Conservation (phyloP, 2,888 invertebrate genomes). For the Meteorus cinctellus region DNA sequence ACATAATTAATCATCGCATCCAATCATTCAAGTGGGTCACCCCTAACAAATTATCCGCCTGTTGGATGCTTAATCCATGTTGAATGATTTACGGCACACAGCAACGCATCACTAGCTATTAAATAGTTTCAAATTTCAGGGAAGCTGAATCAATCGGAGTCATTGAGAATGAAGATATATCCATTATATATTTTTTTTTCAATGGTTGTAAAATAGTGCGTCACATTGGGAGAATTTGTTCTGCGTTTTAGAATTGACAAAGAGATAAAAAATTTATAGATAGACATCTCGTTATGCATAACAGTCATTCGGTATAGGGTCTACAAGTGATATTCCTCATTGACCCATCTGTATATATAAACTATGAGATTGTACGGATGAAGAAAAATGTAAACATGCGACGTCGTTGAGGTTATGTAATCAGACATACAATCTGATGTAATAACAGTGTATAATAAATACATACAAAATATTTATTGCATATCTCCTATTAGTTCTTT, state of each 20-base stretch:
- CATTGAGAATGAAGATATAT: neutral
- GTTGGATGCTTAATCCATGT: neutral
- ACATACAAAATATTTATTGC: conserved; percentile 27
- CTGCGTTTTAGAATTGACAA: neutral
- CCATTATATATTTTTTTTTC: neutral
- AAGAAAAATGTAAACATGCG: conserved; percentile 37
- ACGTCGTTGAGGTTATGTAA: conserved; percentile 38
- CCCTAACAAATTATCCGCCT: neutral
- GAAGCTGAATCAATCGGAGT: neutral
- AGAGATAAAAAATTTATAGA: conserved; percentile 15
- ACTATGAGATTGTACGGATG: conserved; percentile 41
- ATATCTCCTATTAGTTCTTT: neutral
- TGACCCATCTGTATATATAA: conserved; percentile 50
- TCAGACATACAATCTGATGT: neutral
- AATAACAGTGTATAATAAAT: conserved; percentile 47
- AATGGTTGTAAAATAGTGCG: conserved; percentile 25
- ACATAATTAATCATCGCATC: conserved; percentile 3
- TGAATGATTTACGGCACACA: neutral
- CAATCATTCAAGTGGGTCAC: neutral
- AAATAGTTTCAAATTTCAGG: conserved; percentile 31
- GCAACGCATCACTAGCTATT: neutral
- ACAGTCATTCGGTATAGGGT: conserved; percentile 39
- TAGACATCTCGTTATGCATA: conserved; percentile 26
- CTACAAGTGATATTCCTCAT: conserved; percentile 31
- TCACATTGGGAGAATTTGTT: neutral